A percentile compares a stretch with the other conserved stretches of the same genome.
Conservation (phyloP, 2,888 invertebrate species). For the Pycnomerus fuliginosus region DNA sequence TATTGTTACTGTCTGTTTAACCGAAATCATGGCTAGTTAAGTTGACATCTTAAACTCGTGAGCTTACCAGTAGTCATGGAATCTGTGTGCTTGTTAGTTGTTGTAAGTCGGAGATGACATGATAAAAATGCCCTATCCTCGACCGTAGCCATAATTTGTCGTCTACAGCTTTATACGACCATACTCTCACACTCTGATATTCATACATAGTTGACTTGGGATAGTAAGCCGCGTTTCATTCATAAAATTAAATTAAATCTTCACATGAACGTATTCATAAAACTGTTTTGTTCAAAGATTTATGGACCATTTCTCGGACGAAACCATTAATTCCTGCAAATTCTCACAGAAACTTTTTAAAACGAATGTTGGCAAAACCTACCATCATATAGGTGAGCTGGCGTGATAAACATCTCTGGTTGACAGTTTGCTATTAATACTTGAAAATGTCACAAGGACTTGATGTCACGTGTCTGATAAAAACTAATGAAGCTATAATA, state of each 20-base stretch:
- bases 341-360: slow-evolving; percentile 6
- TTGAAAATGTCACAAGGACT: slow-evolving; percentile 6
- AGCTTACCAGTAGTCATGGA: slow-evolving; percentile 29
- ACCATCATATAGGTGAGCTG: too few species aligned
- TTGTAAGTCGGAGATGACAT: slow-evolving; percentile 30
- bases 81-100: slow-evolving; percentile 34
- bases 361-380: too few species aligned
- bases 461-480: slow-evolving; percentile 3
- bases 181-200: slow-evolving; percentile 28
- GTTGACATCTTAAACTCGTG: slow-evolving; percentile 15
- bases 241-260: slow-evolving; percentile 18
- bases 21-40: slow-evolving; percentile 7
- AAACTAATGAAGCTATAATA: slow-evolving; percentile 11
- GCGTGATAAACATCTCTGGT: too few species aligned
- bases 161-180: slow-evolving; percentile 26
- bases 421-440: too few species aligned
- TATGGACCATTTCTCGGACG: too few species aligned
- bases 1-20: too few species aligned
- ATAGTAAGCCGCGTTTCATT: too few species aligned
- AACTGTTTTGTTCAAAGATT: too few species aligned
- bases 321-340: slow-evolving; percentile 1
- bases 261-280: too few species aligned
- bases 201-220: too few species aligned
- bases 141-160: slow-evolving; percentile 34
- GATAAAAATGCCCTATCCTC: slow-evolving; percentile 31